Percentiles rank a stretch among this genome's conserved stretches.
These are phyloP conservation scores for Caranx ignobilis DNA, from an alignment of 2,113 vertebrate species.

Conservation along the genomic window DNA sequence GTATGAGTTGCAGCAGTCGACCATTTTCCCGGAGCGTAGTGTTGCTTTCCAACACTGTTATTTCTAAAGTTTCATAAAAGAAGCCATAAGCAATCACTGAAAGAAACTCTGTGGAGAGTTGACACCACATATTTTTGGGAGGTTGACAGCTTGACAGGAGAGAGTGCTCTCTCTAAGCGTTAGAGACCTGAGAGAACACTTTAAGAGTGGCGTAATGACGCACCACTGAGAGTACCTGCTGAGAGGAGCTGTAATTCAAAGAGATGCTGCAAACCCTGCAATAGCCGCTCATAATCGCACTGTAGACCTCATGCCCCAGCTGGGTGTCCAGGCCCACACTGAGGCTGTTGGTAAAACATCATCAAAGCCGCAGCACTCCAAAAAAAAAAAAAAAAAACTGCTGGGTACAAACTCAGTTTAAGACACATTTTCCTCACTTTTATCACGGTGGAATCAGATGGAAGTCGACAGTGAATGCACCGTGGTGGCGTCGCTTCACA, in stretches of 20 bases:
- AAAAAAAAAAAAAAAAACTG: background rate
- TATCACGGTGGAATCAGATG: constrained; percentile 36
- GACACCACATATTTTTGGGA: background rate
- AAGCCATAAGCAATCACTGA: background rate
- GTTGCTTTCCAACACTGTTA: background rate
- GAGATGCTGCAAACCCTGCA: constrained; percentile 22
- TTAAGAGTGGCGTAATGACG: constrained; percentile 4
- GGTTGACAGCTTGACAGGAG: background rate
- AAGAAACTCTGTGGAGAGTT: constrained; percentile 6
- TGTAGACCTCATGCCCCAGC: constrained; percentile 22
- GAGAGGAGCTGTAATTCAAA: constrained; percentile 35
- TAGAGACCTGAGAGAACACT: background rate
- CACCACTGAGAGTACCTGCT: constrained; percentile 2
- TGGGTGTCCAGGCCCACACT: constrained; percentile 24
- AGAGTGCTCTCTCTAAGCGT: background rate
- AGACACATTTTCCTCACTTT: constrained; percentile 39
- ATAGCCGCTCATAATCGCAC: background rate
- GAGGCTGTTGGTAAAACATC: constrained; percentile 34
- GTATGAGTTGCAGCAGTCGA: background rate
- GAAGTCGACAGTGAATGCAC: constrained; percentile 24
- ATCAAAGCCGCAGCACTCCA: constrained; percentile 39
- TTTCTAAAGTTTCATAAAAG: background rate
- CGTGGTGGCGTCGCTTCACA: constrained; percentile 20
- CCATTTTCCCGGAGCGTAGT: background rate
- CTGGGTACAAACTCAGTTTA: constrained; percentile 28